Conservation (phyloP, 2,113 vertebrate species). For the Shinisaurus crocodilurus region DNA sequence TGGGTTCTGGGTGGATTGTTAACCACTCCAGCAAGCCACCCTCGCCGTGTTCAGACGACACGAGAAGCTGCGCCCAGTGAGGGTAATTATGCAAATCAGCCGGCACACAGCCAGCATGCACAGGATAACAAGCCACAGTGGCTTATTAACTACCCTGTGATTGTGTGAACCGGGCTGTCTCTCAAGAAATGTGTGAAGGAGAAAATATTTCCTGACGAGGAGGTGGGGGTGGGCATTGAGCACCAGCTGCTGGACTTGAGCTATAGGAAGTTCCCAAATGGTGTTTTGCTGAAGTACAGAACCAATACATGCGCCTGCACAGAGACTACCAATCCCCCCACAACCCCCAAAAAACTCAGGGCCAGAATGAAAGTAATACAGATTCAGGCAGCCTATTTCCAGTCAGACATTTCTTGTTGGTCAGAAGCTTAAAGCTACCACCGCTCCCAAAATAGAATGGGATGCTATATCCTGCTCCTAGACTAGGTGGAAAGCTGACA, state of each 20-base stretch:
- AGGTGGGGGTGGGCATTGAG: not conserved
- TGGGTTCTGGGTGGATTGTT: too few species aligned
- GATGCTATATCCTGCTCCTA: not conserved
- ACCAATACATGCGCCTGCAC: not conserved
- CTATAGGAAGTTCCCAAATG: constrained; percentile 12
- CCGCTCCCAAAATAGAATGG: not conserved
- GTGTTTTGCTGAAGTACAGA: not conserved
- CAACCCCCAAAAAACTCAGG: not conserved
- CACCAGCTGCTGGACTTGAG: not conserved
- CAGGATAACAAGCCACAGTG: too few species aligned
- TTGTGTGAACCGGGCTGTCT: not conserved
- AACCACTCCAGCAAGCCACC: too few species aligned
- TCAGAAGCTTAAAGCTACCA: not conserved
- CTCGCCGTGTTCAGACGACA: too few species aligned
- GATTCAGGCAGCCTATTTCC: not conserved
- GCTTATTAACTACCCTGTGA: too few species aligned
- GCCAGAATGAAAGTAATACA: not conserved
- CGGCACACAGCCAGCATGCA: too few species aligned
- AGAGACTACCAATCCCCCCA: not conserved
- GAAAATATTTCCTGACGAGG: not conserved
- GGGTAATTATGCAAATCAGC: too few species aligned
- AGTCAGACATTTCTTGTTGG: not conserved
- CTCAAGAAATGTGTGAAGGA: not conserved
- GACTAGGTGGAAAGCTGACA: not conserved
- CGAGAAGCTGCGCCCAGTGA: too few species aligned